A percentile compares a stretch with the other conserved stretches of the same genome.
phyloP scores from a whole-genome alignment of 1,140 invertebrate genomes.

The Zaprionus vittiger region DNA sequence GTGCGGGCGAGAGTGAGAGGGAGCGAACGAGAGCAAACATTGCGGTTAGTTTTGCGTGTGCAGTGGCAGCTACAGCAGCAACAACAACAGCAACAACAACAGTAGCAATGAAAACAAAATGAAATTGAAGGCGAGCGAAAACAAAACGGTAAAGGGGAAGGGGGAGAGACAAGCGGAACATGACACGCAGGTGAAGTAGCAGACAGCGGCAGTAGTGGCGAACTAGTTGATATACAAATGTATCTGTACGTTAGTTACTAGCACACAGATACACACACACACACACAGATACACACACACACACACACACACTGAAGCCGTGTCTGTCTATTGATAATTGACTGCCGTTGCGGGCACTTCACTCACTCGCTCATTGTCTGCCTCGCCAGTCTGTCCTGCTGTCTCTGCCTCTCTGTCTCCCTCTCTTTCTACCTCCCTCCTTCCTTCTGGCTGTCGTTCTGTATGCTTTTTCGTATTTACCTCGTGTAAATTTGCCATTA shows the following conservation, averaged over 20 bases:
- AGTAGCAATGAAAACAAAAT: conserved; percentile 48
- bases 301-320: conserved; percentile 16
- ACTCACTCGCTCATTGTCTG: conserved; percentile 33
- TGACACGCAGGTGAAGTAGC: conserved; percentile 70
- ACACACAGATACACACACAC: conserved; percentile 15
- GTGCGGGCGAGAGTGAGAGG: conserved; percentile 25
- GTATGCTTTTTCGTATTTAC: conserved; percentile 61
- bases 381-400: conserved; percentile 8
- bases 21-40: conserved; percentile 13
- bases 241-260: conserved; percentile 51
- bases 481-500: conserved; percentile 81
- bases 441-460: conserved; percentile 22
- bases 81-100: conserved; percentile 1
- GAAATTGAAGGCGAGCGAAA: conserved; percentile 49
- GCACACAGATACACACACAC: conserved; percentile 24
- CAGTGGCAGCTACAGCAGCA: conserved; percentile 53
- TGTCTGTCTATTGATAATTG: conserved; percentile 75
- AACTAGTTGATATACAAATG: conserved; percentile 55
- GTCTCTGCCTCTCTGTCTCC: conserved; percentile 18
- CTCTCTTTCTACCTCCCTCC: neutral
- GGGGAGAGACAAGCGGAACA: conserved; percentile 17
- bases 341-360: conserved; percentile 57
- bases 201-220: conserved; percentile 20
- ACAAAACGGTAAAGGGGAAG: conserved; percentile 12
- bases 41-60: conserved; percentile 69